Base-by-base conservation (phyloP, 1,140 invertebrate species). In the Proctacanthus coquilletti region DNA sequence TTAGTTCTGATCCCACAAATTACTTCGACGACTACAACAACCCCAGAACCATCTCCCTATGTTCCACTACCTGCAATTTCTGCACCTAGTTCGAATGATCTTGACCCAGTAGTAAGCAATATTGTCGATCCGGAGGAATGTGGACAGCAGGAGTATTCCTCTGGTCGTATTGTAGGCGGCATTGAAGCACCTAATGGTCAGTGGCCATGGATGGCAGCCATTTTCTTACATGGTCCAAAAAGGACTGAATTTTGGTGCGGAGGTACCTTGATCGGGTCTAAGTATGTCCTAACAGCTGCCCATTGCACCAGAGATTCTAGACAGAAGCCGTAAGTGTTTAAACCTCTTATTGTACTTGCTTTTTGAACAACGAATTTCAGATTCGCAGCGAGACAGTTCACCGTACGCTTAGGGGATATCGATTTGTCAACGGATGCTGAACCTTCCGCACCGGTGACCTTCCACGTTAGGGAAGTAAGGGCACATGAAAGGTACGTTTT, bases 191-290 rank as follows among this genome's bases (percentile, higher is more conserved):
- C 76, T 8, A 74, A 82, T 1, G 85, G 85, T 3, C 71, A 78
- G 29, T 89, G 84, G 84, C 85, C 87, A 0, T 92, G 87, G 87
- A 87, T 91, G 83, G 87, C 84, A 1, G 88, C 88, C 2, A 87
- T 94, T 43, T 92, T 84, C 52, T 65, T 93, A 17, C 83, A 88
- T 50, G 84, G 85, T 6, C 75, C 78, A 19, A 72, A 80, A 43
- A 70, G 84, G 13, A 83, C 80, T 0, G 88, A 93, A 62, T 93
- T 93, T 63, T 93, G 87, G 83, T 94, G 89, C 50, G 89, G 88
- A 1, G 89, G 87, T 2, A 85, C 86, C 0, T 63, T 95, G 5
- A 81, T 95, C 21, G 78, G 77, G 8, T 62, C 72, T 10, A 69
- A 71, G 39, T 80, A 89, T 50, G 73, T 94, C 18, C 67, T 94